Conservation (phyloP, 92 coral and sea anemone species). For the Galaxea fascicularis region DNA sequence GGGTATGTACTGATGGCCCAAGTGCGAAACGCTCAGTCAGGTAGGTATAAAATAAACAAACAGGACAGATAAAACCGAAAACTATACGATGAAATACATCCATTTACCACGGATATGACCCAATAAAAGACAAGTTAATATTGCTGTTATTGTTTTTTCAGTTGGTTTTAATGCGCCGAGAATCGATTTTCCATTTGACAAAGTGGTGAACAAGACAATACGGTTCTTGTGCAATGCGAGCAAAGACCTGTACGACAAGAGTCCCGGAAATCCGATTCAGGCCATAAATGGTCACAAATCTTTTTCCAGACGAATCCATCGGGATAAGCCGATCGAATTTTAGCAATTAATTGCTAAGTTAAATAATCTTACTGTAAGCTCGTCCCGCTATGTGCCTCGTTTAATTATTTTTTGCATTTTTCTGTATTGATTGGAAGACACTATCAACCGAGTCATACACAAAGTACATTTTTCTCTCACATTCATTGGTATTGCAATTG, state of each 20-base stretch:
- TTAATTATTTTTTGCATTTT: neutral
- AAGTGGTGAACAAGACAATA: neutral
- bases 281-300: conserved; percentile 9
- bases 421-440: no score
- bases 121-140: no score
- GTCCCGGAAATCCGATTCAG: conserved; percentile 3
- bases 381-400: neutral
- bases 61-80: no score
- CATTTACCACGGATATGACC: no score
- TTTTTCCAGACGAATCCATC: neutral
- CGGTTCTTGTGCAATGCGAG: neutral
- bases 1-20: no score
- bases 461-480: no score
- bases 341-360: neutral
- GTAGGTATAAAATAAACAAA: no score
- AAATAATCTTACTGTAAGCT: neutral
- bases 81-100: no score
- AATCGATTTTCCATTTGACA: no score
- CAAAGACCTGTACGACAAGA: neutral
- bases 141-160: neutral
- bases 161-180: neutral
- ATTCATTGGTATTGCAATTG: no score
- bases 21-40: no score
- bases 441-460: no score
- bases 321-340: neutral